phyloP scores from a whole-genome alignment of 2,888 invertebrate species.

The Diadegma fenestrale region DNA sequence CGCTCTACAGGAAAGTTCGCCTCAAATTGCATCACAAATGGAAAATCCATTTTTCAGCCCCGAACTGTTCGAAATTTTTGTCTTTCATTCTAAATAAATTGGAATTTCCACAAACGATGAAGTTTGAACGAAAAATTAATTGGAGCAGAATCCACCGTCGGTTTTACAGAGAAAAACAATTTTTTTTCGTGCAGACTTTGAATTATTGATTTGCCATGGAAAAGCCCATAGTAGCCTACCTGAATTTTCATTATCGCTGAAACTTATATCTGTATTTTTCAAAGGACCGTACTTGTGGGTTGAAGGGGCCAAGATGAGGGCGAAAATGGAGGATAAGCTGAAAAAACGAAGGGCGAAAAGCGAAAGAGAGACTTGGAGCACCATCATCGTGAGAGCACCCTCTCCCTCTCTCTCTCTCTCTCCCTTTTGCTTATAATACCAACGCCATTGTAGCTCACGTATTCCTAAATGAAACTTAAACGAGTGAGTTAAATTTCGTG shows the following conservation, averaged over 20 bases:
- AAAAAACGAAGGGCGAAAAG: conserved; percentile 15
- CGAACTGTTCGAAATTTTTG: neutral
- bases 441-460: conserved; percentile 57
- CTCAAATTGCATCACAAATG: neutral
- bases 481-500: conserved; percentile 74
- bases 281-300: conserved; percentile 4
- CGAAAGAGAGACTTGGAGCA: conserved; percentile 40
- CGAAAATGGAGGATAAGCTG: conserved; percentile 43
- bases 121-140: neutral
- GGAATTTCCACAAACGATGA: neutral
- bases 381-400: conserved; percentile 38
- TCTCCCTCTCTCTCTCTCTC: conserved; percentile 12
- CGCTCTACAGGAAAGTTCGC: neutral
- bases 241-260: neutral
- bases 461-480: conserved; percentile 77
- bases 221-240: neutral
- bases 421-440: conserved; percentile 35
- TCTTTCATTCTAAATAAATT: neutral
- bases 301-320: conserved; percentile 40
- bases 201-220: neutral
- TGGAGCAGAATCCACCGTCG: neutral
- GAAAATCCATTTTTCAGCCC: neutral
- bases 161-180: neutral
- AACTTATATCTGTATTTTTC: neutral
- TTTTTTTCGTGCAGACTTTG: neutral